These are phyloP conservation scores for Ectobius pallidus DNA, from an alignment of 2,888 invertebrate genomes.

Conservation along the genomic window DNA sequence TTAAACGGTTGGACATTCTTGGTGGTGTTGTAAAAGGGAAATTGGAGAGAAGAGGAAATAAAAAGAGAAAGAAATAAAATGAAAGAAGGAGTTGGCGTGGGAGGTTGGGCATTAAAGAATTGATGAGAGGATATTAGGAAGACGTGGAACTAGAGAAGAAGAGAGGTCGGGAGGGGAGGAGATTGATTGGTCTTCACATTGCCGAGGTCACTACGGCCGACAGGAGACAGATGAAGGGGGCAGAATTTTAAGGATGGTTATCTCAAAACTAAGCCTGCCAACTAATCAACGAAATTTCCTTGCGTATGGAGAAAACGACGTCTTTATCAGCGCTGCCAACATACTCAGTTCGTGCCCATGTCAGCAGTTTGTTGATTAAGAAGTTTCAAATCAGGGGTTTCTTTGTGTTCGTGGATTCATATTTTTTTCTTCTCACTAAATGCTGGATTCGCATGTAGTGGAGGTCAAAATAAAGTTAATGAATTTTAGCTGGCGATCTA, in stretches of 20 bases:
- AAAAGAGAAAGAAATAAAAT: background rate
- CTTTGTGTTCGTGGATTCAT: no score
- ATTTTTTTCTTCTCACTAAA: no score
- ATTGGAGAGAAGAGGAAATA: background rate
- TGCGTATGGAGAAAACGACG: background rate
- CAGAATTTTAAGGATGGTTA: conserved; percentile 11
- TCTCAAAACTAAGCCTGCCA: conserved; percentile 12
- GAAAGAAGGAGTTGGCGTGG: background rate
- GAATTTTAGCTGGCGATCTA: no score
- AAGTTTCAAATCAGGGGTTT: no score
- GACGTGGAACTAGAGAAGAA: conserved; percentile 1
- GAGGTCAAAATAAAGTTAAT: no score
- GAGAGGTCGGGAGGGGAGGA: background rate
- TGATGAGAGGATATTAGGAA: conserved; percentile 29
- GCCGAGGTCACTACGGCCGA: conserved; percentile 6
- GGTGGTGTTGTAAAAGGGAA: no score
- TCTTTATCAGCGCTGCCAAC: background rate
- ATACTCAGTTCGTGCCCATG: background rate
- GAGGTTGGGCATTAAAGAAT: conserved; percentile 19
- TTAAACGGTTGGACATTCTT: no score
- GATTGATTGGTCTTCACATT: conserved; percentile 27
- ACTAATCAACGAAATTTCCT: conserved; percentile 13
- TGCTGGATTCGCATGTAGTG: no score
- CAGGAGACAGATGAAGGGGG: conserved; percentile 2
- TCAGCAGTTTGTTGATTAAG: background rate